phyloP scores from a whole-genome alignment of 2,888 invertebrate genomes.

The Pterobdella sp. region DNA sequence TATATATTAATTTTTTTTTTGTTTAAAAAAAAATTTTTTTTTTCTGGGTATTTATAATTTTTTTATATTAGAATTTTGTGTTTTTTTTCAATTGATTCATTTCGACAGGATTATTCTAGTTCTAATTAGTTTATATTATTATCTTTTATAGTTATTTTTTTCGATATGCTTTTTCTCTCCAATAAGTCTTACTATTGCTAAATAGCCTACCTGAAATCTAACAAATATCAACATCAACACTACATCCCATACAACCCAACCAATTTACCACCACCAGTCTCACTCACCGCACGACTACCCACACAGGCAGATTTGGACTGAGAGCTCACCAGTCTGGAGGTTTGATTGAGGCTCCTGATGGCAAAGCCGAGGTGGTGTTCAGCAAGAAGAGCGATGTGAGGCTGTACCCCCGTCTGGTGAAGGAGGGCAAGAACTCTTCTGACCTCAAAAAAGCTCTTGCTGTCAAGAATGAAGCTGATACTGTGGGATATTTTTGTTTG shows the following conservation, averaged over 20 bases:
- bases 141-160: too few relatives aligned
- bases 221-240: too few relatives aligned
- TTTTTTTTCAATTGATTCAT: too few relatives aligned
- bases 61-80: too few relatives aligned
- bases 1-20: too few relatives aligned
- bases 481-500: constrained; percentile 21
- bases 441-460: constrained; percentile 45
- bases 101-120: too few relatives aligned
- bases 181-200: background rate
- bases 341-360: constrained; percentile 41
- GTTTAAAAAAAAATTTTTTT: too few relatives aligned
- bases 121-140: too few relatives aligned
- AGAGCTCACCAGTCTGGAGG: constrained; percentile 45
- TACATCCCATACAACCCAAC: background rate
- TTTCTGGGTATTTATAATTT: too few relatives aligned
- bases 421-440: constrained; percentile 47
- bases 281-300: constrained; percentile 39
- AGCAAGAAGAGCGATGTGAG: constrained; percentile 69
- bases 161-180: background rate
- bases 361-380: constrained; percentile 43
- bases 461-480: constrained; percentile 45
- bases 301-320: constrained; percentile 48
- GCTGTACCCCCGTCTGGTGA: constrained; percentile 47
- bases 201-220: too few relatives aligned
- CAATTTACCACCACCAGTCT: background rate